Evolutionary conservation across 2,113 vertebrate genomes (phyloP).

Genomic region (Pontoporia blainvillei): DNA sequence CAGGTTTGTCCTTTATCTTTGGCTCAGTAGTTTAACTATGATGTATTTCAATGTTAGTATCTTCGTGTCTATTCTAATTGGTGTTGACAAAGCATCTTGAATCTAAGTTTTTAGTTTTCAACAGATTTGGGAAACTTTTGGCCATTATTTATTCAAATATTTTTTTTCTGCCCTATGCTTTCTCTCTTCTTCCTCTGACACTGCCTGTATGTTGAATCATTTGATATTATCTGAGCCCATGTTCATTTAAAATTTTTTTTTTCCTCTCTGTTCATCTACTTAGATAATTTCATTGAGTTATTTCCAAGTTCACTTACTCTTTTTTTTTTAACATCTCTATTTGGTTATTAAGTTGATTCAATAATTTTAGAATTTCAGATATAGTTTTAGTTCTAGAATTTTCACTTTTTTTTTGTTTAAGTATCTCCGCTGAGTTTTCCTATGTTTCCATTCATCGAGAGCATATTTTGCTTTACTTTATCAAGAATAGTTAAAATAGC

Average conservation of each 20-base stretch:
- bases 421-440: neutral
- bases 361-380: neutral
- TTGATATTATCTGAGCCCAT: neutral
- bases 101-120: constrained; percentile 39
- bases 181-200: neutral
- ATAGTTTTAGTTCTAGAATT: neutral
- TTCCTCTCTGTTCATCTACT: neutral
- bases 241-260: neutral
- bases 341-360: neutral
- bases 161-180: neutral
- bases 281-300: neutral
- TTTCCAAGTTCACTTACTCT: neutral
- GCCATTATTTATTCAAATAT: neutral
- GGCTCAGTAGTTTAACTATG: neutral
- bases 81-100: neutral
- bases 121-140: constrained; percentile 6
- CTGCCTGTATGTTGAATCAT: neutral
- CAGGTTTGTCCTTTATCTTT: constrained; percentile 6
- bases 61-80: neutral
- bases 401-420: neutral
- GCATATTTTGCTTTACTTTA: neutral
- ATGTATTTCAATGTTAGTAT: neutral
- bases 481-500: neutral
- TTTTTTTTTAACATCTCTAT: neutral
- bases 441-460: neutral